Conservation (phyloP, 2,113 vertebrate genomes). For the Pseudonaja textilis region DNA sequence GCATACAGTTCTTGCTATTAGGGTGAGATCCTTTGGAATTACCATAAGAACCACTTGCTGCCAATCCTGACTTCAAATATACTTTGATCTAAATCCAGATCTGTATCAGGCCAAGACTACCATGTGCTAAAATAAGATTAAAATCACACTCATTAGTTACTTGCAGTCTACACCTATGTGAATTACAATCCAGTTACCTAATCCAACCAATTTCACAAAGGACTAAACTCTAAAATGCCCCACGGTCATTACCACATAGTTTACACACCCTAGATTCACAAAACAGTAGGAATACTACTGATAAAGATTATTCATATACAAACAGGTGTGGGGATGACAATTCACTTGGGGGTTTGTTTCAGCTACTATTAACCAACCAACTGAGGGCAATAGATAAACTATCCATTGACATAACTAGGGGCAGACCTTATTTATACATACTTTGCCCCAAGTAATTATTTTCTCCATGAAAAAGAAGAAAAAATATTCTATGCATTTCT, state of each 20-base stretch:
- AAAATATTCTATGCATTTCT: not conserved
- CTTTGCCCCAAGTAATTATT: not conserved
- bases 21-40: not conserved
- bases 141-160: not conserved
- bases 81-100: constrained; percentile 44
- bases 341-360: not conserved
- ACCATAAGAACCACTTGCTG: not conserved
- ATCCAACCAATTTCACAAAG: not conserved
- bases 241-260: not conserved
- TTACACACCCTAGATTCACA: not conserved
- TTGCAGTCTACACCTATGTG: not conserved
- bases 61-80: constrained; percentile 13
- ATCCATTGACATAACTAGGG: not conserved
- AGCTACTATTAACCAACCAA: not conserved
- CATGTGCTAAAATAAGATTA: not conserved
- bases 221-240: not conserved
- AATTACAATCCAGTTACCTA: not conserved
- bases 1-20: not conserved
- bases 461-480: not conserved
- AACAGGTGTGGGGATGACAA: not conserved
- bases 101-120: constrained; percentile 37
- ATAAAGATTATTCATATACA: not conserved
- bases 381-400: not conserved
- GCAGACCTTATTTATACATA: not conserved
- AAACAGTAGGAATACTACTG: not conserved